Evolutionary conservation across 2,888 invertebrate genomes (phyloP).

Genomic region (Aphrophora alni): DNA sequence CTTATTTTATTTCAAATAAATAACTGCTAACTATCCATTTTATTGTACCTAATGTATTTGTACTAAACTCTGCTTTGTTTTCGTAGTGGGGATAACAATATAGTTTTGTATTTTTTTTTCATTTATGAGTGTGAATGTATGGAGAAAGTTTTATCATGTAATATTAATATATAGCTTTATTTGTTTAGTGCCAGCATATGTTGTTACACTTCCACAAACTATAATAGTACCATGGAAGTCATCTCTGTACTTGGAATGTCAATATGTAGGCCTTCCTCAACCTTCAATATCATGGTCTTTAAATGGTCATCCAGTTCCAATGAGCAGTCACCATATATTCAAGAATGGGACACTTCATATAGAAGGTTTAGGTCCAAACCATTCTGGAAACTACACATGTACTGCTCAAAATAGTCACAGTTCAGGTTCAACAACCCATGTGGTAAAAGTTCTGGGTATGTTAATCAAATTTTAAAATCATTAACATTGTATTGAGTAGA

Average conservation of each 20-base stretch:
- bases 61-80: too few species aligned
- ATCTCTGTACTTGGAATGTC: constrained; percentile 24
- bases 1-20: too few species aligned
- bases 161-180: too few species aligned
- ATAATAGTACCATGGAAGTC: constrained; percentile 29
- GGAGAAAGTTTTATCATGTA: too few species aligned
- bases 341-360: neutral
- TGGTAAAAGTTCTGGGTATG: constrained; percentile 35
- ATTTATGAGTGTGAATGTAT: too few species aligned
- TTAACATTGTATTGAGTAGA: too few species aligned
- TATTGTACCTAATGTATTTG: too few species aligned
- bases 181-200: constrained; percentile 3
- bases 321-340: neutral
- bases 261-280: constrained; percentile 38
- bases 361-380: neutral
- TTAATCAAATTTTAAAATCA: too few species aligned
- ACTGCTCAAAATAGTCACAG: constrained; percentile 34
- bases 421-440: constrained; percentile 27
- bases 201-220: constrained; percentile 31
- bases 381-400: constrained; percentile 40
- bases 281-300: constrained; percentile 31
- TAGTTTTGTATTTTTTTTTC: too few species aligned
- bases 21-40: too few species aligned
- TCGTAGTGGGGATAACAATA: too few species aligned
- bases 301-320: neutral